Base-by-base conservation (phyloP, 2,797 vertebrate genomes). In the Pseudochirops cupreus region DNA sequence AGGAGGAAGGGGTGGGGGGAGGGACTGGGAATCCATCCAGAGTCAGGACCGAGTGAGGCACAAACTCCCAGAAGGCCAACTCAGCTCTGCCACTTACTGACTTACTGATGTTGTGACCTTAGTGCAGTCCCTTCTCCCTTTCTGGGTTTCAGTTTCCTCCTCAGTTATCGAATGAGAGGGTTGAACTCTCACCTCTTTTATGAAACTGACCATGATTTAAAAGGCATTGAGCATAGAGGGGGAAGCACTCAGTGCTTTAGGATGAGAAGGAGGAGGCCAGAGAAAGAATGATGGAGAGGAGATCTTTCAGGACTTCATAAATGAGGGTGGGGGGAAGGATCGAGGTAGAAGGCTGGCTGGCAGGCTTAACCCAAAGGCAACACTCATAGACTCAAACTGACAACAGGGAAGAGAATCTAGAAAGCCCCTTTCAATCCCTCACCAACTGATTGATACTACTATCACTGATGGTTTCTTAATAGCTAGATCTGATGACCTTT, bases 341-440 rank as follows among this genome's bases (percentile, higher is more conserved):
- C 89, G 13, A 11, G 39, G 18, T 56, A 53, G 67, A 53, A 91
- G 50, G 29, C 92, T 24, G 14, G 10, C 1, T 21, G 18, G n/a
- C 18, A 39, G 46, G 6, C 89, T 67, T 29, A n/a, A 82, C 33
- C 56, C 46, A 50, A 87, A 92, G 33, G 67, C 56, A 91, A 29
- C 31, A 24, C 93, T 97, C 4, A 10, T 46, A 82, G 9, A 10
- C 28, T 31, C n/a, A 87, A 94, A 82, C 55, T 3, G n/a, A 28
- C 92, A 26, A 56, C 12, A 55, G 74, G 82, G 50, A n/a, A 96
- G 87, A 93, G 96, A 96, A 91, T 54, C 56, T 52, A 95, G 91
- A 91, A 33, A 7, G 26, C 13, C 56, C 93, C 56, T 94, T 94
- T 96, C 62, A 95, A 57, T 82, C 39, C 26, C 21, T 87, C 74